phyloP scores from a whole-genome alignment of 2,888 invertebrate genomes.

The Mythimna albipuncta region DNA sequence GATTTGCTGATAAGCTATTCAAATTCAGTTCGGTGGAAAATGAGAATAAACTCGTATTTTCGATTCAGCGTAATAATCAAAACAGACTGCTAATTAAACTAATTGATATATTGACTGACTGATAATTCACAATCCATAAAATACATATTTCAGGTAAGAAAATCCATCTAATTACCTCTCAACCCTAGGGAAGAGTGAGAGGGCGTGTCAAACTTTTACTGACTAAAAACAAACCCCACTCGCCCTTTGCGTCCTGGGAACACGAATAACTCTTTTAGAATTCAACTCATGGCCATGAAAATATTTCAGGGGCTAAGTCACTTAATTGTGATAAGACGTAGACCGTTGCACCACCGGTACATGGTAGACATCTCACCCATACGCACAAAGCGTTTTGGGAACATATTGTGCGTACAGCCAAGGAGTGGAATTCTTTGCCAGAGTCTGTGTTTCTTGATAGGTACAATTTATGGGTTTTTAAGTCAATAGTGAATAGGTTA shows the following conservation, averaged over 20 bases:
- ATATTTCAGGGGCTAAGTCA: too few relatives aligned
- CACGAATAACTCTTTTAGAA: too few relatives aligned
- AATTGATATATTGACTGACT: background rate
- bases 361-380: too few relatives aligned
- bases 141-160: background rate
- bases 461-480: too few relatives aligned
- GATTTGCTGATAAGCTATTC: slow-evolving; percentile 4
- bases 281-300: too few relatives aligned
- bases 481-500: too few relatives aligned
- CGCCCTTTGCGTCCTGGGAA: background rate
- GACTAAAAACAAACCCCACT: background rate
- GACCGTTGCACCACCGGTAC: too few relatives aligned
- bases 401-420: too few relatives aligned
- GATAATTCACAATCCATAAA: background rate
- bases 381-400: too few relatives aligned
- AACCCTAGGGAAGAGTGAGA: background rate
- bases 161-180: background rate
- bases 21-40: background rate
- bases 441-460: too few relatives aligned
- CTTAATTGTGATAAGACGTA: too few relatives aligned
- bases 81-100: background rate
- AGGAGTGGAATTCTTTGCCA: too few relatives aligned
- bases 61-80: background rate
- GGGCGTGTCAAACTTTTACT: background rate
- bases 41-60: background rate